Evolutionary conservation across 2,888 invertebrate genomes (phyloP), one percentile per base, ranked within the genome.

Genomic region (Drosophila nigricruria): DNA sequence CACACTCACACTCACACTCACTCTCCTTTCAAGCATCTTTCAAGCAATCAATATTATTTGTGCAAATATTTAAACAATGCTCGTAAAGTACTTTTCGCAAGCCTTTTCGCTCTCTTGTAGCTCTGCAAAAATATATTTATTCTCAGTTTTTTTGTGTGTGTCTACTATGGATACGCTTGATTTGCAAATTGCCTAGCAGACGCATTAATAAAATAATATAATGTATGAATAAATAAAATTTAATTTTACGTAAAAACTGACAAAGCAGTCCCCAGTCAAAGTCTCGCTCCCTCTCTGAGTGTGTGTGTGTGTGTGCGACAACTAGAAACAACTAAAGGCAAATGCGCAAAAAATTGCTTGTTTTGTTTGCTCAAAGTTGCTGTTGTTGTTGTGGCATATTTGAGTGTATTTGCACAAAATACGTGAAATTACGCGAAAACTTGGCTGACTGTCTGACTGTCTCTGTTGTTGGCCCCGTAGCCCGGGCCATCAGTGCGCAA

Each of bases 351-450:
- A 69, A 69, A 65, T 73, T 75, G 78, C 59, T 68, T 70, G 71
- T 63, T 70, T 67, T 74, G 42, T 70, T 68, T 64, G 53, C 36
- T 36, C 12, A 12, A 34, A 30, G 50, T 40, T 43, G 23, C 8
- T 40, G 16, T 42, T 77, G 56, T 50, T 77, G 72, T 25, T 81
- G 75, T 77, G 72, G 85, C 85, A 85, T 83, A 81, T 85, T 81
- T 83, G 78, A 83, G 83, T 73, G 83, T 85, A 85, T 83, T 83
- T 85, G 81, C 80, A 80, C 79, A 85, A 83, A 84, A 85, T 84
- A 84, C 83, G 83, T 84, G 83, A 85, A 84, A 84, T 85, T 84
- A 83, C 83, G 83, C 86, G 86, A 85, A 85, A 85, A 83, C 57
- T 83, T 85, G 65, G 45, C 60, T 38, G 14, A 16, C 56, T 25